phyloP scores from a whole-genome alignment of 2,797 vertebrate species.

The Nyctalus aviator region DNA sequence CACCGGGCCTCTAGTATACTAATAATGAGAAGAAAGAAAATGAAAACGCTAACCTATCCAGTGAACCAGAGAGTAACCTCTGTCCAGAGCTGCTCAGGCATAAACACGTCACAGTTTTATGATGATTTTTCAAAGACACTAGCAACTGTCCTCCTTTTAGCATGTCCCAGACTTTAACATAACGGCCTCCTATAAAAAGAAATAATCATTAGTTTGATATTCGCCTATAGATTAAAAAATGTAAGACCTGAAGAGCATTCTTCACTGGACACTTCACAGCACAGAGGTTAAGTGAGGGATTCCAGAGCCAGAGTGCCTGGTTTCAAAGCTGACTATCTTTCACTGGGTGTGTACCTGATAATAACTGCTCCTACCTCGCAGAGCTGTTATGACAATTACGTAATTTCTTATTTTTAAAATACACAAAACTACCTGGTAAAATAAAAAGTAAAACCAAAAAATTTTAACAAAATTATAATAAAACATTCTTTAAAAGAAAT shows the following conservation, averaged over 20 bases:
- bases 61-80: constrained; percentile 94
- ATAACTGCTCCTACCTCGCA: background rate
- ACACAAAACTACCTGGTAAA: background rate
- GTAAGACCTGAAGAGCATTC: background rate
- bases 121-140: constrained; percentile 97
- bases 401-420: background rate
- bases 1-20: background rate
- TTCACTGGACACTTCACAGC: background rate
- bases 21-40: constrained; percentile 10
- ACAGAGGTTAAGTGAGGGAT: background rate
- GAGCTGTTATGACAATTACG: background rate
- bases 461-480: background rate
- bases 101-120: constrained; percentile 97
- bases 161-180: constrained; percentile 98
- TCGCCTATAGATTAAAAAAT: background rate
- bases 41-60: constrained; percentile 93
- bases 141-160: constrained; percentile 96
- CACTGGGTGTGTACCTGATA: background rate
- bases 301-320: background rate
- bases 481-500: constrained; percentile 44
- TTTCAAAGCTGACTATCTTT: background rate
- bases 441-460: constrained; percentile 10
- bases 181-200: constrained; percentile 92
- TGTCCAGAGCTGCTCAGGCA: constrained; percentile 94
- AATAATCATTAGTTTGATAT: constrained; percentile 16